Evolutionary conservation across 2,888 invertebrate genomes (phyloP).

Genomic region (Sphecodes monilicornis): DNA sequence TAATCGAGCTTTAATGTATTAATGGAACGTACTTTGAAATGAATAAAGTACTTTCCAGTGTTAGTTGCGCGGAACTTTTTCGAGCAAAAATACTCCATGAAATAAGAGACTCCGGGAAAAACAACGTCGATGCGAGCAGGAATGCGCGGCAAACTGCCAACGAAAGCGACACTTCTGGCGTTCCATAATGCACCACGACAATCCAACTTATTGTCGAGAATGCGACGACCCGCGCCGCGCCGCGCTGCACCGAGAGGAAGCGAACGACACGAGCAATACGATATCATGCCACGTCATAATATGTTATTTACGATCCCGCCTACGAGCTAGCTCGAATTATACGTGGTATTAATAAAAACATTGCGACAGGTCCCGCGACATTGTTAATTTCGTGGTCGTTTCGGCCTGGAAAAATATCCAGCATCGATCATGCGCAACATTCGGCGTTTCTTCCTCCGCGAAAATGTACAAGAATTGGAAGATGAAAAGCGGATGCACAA

Average conservation of each 20-base stretch:
- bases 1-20: not conserved
- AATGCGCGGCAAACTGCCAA: constrained; percentile 56
- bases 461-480: no score
- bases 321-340: not conserved
- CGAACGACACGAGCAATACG: constrained; percentile 45
- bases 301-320: constrained; percentile 56
- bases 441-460: not conserved
- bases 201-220: constrained; percentile 43
- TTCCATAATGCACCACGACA: constrained; percentile 43
- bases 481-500: not conserved
- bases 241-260: constrained; percentile 12
- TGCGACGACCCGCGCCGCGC: constrained; percentile 21
- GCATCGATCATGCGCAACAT: not conserved
- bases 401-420: not conserved
- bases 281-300: constrained; percentile 27
- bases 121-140: constrained; percentile 44
- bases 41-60: constrained; percentile 2
- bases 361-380: not conserved
- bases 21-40: not conserved
- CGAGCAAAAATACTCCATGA: not conserved
- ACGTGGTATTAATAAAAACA: not conserved
- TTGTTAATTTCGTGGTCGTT: not conserved
- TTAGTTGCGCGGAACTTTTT: not conserved
- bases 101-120: constrained; percentile 39
- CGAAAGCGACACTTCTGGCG: constrained; percentile 34